Conservation (phyloP, 2,888 invertebrate species). For the Gonocerus acuteangulatus region DNA sequence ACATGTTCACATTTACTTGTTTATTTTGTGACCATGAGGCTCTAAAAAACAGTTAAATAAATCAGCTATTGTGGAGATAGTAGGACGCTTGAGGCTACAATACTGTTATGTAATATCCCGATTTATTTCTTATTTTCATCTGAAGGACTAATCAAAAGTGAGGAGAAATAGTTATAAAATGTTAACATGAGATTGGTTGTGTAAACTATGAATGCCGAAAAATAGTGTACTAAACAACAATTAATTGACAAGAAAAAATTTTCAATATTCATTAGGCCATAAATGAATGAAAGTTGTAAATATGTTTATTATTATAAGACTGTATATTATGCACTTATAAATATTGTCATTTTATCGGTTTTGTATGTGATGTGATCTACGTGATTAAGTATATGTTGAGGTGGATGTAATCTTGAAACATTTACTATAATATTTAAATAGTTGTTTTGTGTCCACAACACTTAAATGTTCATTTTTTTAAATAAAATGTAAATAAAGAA, state of each 20-base stretch:
- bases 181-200: too few relatives aligned
- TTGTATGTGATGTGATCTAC: constrained; percentile 21
- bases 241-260: background rate
- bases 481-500: constrained; percentile 4
- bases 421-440: constrained; percentile 19
- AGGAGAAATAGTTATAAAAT: too few relatives aligned
- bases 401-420: constrained; percentile 13
- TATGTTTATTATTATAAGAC: constrained; percentile 24
- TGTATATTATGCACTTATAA: constrained; percentile 22
- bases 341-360: constrained; percentile 15
- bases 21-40: too few relatives aligned
- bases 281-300: constrained; percentile 16
- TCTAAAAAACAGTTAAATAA: too few relatives aligned
- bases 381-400: constrained; percentile 15
- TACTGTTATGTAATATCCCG: too few relatives aligned
- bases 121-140: too few relatives aligned
- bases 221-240: background rate
- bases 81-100: too few relatives aligned
- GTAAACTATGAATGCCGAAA: too few relatives aligned
- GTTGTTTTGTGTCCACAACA: constrained; percentile 16
- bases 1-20: too few relatives aligned
- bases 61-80: too few relatives aligned
- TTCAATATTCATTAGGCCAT: constrained; percentile 5
- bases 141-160: too few relatives aligned
- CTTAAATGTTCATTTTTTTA: constrained; percentile 20